Percentiles rank a stretch among this genome's conserved stretches.
Evolutionary conservation across 2,888 invertebrate species (phyloP).

Genomic region (Acrobasis consociella): DNA sequence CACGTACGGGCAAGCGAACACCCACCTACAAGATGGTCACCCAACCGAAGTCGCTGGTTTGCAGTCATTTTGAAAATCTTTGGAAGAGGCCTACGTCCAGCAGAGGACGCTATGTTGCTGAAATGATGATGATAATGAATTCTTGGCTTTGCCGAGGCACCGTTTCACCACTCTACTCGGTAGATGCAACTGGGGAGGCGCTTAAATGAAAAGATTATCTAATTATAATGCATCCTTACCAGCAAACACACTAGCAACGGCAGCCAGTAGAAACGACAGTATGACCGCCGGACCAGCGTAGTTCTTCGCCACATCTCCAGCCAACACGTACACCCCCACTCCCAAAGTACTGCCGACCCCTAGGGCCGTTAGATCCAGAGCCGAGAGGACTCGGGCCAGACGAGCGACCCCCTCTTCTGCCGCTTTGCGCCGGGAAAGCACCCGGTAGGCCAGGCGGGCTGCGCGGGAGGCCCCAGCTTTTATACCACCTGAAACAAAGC

Average conservation of each 20-base stretch:
- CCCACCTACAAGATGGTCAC: too few species aligned
- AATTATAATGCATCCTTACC: constrained; percentile 76
- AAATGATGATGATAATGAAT: too few species aligned
- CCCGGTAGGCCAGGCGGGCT: constrained; percentile 59
- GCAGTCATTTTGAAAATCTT: too few species aligned
- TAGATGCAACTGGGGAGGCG: too few species aligned
- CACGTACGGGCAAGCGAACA: too few species aligned
- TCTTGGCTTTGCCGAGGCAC: too few species aligned
- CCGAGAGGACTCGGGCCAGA: constrained; percentile 88
- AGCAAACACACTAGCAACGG: constrained; percentile 94
- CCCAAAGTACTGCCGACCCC: constrained; percentile 93
- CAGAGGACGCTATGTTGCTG: too few species aligned
- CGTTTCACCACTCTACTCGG: too few species aligned
- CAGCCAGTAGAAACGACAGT: constrained; percentile 94
- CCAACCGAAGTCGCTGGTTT: too few species aligned
- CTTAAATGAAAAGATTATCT: too few species aligned
- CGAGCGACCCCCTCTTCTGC: constrained; percentile 74
- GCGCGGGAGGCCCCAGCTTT: constrained; percentile 65
- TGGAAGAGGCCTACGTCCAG: too few species aligned
- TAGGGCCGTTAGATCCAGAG: constrained; percentile 91
- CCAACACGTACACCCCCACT: constrained; percentile 95
- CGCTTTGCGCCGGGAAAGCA: constrained; percentile 71
- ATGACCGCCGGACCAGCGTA: constrained; percentile 94
- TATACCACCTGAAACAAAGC: constrained; percentile 56
- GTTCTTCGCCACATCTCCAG: constrained; percentile 91